phyloP scores from a whole-genome alignment of 2,113 vertebrate species.

The Platichthys flesus region DNA sequence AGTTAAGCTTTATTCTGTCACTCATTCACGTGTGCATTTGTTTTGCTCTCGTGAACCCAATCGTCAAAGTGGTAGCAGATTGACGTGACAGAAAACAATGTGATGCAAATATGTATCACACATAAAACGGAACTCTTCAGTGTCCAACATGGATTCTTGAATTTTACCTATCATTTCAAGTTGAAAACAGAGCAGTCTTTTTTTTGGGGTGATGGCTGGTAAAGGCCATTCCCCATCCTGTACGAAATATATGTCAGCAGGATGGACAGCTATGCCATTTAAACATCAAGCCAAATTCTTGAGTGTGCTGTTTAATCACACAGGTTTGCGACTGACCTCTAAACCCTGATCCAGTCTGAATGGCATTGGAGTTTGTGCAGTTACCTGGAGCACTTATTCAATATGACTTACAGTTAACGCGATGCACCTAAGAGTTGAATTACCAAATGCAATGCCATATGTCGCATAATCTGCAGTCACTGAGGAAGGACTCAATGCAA shows the following conservation, averaged over 20 bases:
- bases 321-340: constrained; percentile 2
- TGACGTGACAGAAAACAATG: too few relatives aligned
- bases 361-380: constrained; percentile 12
- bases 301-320: constrained; percentile 9
- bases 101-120: too few relatives aligned
- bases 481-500: not conserved
- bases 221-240: too few relatives aligned
- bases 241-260: not conserved
- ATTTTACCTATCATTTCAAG: not conserved
- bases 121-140: too few relatives aligned
- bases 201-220: too few relatives aligned
- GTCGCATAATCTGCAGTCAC: not conserved
- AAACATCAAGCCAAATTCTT: constrained; percentile 10
- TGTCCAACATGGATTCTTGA: too few relatives aligned
- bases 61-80: not conserved
- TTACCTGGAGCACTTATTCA: constrained; percentile 8
- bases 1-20: not conserved
- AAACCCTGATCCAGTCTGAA: too few relatives aligned
- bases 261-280: constrained; percentile 3
- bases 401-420: constrained; percentile 3
- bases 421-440: not conserved
- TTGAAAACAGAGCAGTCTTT: not conserved
- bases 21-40: not conserved
- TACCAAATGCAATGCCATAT: not conserved
- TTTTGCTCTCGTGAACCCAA: not conserved